Base-by-base conservation (phyloP, 2,888 invertebrate species). In the Archips crataeganus region DNA sequence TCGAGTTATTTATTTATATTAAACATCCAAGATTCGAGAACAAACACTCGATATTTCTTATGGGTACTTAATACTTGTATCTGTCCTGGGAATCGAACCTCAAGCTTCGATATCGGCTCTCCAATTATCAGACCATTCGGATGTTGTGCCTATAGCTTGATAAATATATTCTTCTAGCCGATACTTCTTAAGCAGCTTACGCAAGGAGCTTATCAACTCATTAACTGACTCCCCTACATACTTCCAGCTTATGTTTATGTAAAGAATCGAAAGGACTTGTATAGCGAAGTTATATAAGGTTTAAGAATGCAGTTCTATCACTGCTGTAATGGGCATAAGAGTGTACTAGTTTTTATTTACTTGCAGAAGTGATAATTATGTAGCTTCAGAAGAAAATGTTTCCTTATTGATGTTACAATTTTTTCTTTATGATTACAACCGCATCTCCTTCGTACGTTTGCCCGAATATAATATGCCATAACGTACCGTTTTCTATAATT, bases 261-360 rank as follows among this genome's bases (percentile, higher is more conserved):
- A 71, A 65, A 65, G 71, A 60, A 71, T 60, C 45, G 23, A 45
- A 54, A 47, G n/a, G 45, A 51, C 36, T 13, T 34, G 11, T 49
- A 47, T 34, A 47, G 64, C 5, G 15, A 15, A 64, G 47, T 64
- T 47, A 45, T 23, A 54, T 72, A 67, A 62, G 57, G 61, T n/a
- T 3, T 34, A 62, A 77, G 80, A 83, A 83, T 83, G 84, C 15
- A 15, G 84, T 77, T 76, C 78, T 81, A 75, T 78, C 84, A 76
- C 79, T 78, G 45, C 42, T 69, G 77, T 51, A 78, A 77, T 78
- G 59, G 75, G 76, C 57, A 34, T 34, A 68, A 42, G 72, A 78
- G 79, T 11, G 15, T 8, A 15, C 62, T 9, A 47, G 45, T 67
- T 72, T 72, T 72, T 72, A 3, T 15, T 39, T 11, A 13, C 45